phyloP scores from a whole-genome alignment of 2,797 vertebrate species.

The Coregonus suidteri region DNA sequence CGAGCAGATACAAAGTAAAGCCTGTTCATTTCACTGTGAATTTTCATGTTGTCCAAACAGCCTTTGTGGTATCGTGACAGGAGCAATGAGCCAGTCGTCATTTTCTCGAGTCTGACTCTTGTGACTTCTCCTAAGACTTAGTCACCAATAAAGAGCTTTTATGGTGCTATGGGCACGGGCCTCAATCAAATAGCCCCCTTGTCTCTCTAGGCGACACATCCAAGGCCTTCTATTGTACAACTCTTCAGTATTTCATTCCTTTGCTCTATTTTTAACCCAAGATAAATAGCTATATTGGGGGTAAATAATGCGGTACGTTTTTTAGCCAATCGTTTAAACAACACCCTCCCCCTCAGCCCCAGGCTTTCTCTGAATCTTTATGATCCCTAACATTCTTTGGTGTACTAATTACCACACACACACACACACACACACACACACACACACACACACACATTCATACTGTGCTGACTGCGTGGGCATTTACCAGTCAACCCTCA shows the following conservation, averaged over 20 bases:
- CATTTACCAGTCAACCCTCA: constrained; percentile 31
- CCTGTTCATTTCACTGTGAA: neutral
- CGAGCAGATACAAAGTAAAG: neutral
- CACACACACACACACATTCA: constrained; percentile 33
- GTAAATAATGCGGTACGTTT: neutral
- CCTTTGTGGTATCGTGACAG: neutral
- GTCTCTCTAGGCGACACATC: neutral
- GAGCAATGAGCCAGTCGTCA: neutral
- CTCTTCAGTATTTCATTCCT: neutral
- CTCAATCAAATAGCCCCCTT: neutral
- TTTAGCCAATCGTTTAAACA: neutral
- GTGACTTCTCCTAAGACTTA: neutral
- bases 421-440: too few relatives aligned
- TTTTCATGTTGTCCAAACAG: neutral
- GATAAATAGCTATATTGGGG: neutral
- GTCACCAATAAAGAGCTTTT: neutral
- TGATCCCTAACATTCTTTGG: neutral
- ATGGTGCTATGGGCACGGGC: neutral
- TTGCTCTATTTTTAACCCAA: neutral
- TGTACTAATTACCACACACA: constrained; percentile 12
- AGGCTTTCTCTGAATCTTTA: neutral
- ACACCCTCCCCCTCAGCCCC: constrained; percentile 13
- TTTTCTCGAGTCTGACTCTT: neutral
- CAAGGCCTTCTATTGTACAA: neutral
- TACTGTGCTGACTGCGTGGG: constrained; percentile 8